Conservation (phyloP, 2,113 vertebrate genomes). For the Rhabdornis inornatus region DNA sequence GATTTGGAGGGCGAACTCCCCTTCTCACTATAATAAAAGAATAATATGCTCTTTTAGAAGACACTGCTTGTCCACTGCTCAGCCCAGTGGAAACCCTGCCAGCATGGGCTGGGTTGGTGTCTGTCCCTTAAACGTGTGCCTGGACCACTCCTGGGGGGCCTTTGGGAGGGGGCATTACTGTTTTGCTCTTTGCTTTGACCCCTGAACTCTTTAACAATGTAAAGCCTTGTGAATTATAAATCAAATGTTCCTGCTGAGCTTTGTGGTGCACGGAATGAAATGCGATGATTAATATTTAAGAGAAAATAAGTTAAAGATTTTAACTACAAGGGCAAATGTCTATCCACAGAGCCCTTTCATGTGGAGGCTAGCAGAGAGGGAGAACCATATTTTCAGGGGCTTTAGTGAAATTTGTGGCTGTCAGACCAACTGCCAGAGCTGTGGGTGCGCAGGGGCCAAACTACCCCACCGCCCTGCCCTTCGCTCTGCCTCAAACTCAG, state of each 20-base stretch:
- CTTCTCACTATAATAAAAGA: neutral
- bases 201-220: conserved; percentile 13
- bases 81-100: neutral
- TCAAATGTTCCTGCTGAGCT: conserved; percentile 27
- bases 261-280: conserved; percentile 58
- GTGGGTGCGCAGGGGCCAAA: neutral
- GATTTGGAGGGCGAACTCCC: neutral
- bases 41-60: neutral
- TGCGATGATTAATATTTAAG: conserved; percentile 66
- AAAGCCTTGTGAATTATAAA: conserved; percentile 34
- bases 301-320: conserved; percentile 53
- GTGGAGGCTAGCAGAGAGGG: neutral
- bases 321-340: conserved; percentile 18
- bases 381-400: neutral
- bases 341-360: neutral
- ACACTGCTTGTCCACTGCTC: neutral
- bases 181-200: neutral
- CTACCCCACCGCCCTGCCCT: neutral
- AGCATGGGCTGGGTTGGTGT: neutral
- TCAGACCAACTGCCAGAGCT: neutral
- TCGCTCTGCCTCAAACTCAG: accelerated
- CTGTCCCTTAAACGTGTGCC: neutral
- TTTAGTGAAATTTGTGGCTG: neutral
- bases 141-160: neutral
- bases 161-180: neutral